Percentiles rank a stretch among this genome's conserved stretches.
Conservation (phyloP, 2,888 invertebrate species). For the Pristionchus maxplancki region DNA sequence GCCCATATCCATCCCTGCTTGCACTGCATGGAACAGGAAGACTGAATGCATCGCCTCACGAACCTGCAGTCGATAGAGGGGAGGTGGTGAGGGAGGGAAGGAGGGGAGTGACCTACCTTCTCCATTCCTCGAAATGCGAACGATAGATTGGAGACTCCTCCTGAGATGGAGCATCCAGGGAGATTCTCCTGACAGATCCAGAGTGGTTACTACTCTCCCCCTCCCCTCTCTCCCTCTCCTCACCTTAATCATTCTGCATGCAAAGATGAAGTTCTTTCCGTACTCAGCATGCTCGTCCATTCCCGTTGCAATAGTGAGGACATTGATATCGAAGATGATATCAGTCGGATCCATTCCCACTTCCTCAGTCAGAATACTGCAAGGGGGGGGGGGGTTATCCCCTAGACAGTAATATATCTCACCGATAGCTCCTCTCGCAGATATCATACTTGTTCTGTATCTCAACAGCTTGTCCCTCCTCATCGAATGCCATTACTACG, state of each 20-base stretch:
- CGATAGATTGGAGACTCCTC: conserved; percentile 82
- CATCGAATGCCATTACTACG: conserved; percentile 83
- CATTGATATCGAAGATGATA: conserved; percentile 83
- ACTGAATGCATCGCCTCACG: conserved; percentile 78
- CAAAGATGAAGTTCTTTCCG: conserved; percentile 81
- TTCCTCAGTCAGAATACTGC: conserved; percentile 80
- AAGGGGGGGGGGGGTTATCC: conserved; percentile 71
- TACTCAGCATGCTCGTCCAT: conserved; percentile 82
- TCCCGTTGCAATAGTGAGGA: conserved; percentile 83
- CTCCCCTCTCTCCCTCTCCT: not conserved
- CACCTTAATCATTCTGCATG: conserved; percentile 81
- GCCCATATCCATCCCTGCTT: conserved; percentile 82
- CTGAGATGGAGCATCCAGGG: conserved; percentile 81
- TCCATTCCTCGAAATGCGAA: conserved; percentile 83
- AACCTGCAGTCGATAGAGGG: conserved; percentile 51
- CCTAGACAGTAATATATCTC: not conserved
- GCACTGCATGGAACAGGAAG: conserved; percentile 82
- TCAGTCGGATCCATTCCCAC: conserved; percentile 81
- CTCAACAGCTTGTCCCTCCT: conserved; percentile 82
- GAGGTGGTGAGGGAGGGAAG: not conserved
- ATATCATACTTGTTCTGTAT: conserved; percentile 81
- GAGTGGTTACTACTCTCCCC: not conserved
- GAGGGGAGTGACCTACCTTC: conserved; percentile 70
- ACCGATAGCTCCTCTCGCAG: conserved; percentile 79
- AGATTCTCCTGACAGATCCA: conserved; percentile 77